Percentiles rank a stretch among this genome's conserved stretches.
Conservation (phyloP, 53 echinoderm and acorn worm species). For the Henricia sp. region DNA sequence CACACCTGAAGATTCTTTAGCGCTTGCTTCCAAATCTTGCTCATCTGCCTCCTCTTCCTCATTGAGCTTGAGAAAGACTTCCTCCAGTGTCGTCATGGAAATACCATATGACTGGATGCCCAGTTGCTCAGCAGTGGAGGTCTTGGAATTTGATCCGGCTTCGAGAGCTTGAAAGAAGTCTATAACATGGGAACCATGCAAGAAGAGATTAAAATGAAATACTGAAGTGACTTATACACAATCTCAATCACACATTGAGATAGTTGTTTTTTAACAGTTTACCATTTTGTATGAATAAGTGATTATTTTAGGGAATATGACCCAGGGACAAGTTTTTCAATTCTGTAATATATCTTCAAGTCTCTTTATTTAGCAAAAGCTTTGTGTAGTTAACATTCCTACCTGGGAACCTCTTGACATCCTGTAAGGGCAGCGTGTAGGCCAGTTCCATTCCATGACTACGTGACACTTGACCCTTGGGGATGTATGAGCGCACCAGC, state of each 20-base stretch:
- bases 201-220: too few relatives aligned
- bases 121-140: conserved; percentile 25
- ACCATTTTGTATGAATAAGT: too few relatives aligned
- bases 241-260: too few relatives aligned
- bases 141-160: background rate
- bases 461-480: conserved; percentile 48
- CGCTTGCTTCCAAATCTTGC: background rate
- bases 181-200: too few relatives aligned
- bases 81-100: conserved; percentile 88
- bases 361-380: too few relatives aligned
- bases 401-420: conserved; percentile 76
- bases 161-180: conserved; percentile 73
- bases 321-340: too few relatives aligned
- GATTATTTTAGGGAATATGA: too few relatives aligned
- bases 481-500: conserved; percentile 61
- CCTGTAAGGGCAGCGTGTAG: conserved; percentile 77
- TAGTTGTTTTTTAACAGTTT: too few relatives aligned
- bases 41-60: conserved; percentile 22
- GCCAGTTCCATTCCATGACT: conserved; percentile 80
- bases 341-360: too few relatives aligned
- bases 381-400: too few relatives aligned
- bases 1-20: background rate
- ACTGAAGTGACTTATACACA: too few relatives aligned
- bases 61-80: conserved; percentile 82
- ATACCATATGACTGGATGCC: conserved; percentile 85